A percentile compares a stretch with the other conserved stretches of the same genome.
Conservation (phyloP, 2,113 vertebrate genomes). For the Cnemophilus loriae region DNA sequence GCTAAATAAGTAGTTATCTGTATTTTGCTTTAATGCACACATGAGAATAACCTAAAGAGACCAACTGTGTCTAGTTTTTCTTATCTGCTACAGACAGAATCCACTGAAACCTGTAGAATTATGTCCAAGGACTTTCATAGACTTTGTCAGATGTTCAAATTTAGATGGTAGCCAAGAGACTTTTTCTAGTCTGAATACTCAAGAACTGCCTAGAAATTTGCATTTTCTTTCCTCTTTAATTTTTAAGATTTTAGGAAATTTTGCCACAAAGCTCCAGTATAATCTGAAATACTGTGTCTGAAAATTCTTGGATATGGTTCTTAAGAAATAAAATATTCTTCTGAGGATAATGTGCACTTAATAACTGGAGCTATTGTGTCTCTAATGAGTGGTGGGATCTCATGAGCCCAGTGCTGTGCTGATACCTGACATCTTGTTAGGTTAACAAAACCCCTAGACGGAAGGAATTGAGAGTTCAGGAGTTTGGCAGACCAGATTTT, state of each 20-base stretch:
- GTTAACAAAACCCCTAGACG: neutral
- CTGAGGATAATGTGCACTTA: neutral
- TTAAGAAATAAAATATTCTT: neutral
- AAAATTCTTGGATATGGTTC: neutral
- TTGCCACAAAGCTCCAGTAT: neutral
- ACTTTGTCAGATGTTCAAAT: neutral
- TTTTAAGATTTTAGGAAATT: neutral
- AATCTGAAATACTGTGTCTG: neutral
- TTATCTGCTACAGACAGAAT: neutral
- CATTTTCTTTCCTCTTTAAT: neutral
- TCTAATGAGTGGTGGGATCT: neutral
- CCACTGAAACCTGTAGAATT: neutral
- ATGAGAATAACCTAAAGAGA: neutral
- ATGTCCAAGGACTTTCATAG: neutral
- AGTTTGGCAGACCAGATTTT: neutral
- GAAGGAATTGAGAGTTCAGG: neutral
- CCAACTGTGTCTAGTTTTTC: neutral
- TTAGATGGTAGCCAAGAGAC: neutral
- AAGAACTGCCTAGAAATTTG: neutral
- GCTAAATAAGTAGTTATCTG: neutral
- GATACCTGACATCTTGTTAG: neutral
- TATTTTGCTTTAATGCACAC: neutral
- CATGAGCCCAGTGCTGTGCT: neutral
- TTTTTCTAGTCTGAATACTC: neutral
- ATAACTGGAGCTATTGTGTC: neutral